Conservation (phyloP, 2,797 vertebrate genomes). For the Bradypus variegatus region DNA sequence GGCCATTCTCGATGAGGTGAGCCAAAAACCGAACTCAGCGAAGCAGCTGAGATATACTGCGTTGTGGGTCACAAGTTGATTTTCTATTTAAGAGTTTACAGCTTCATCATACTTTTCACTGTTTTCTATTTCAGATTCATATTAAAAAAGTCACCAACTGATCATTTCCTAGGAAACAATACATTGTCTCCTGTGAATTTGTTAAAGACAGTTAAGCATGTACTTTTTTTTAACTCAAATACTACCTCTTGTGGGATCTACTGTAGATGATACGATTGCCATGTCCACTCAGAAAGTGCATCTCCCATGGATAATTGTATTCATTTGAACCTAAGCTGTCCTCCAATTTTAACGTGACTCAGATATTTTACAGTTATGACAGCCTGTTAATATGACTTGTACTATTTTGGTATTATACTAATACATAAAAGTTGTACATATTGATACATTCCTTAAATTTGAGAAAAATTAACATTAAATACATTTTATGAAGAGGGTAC, state of each 20-base stretch:
- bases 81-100: not conserved
- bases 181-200: constrained; percentile 47
- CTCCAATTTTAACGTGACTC: constrained; percentile 71
- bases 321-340: constrained; percentile 64
- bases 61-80: not conserved
- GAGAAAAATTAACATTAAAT: constrained; percentile 74
- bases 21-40: constrained; percentile 21
- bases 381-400: constrained; percentile 68
- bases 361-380: constrained; percentile 63
- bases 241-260: constrained; percentile 84
- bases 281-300: constrained; percentile 69
- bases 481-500: constrained; percentile 81
- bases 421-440: constrained; percentile 76
- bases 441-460: constrained; percentile 78
- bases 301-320: constrained; percentile 57
- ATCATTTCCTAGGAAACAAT: constrained; percentile 62
- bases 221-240: constrained; percentile 73
- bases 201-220: constrained; percentile 71
- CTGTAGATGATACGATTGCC: constrained; percentile 78
- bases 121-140: constrained; percentile 87
- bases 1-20: constrained; percentile 97
- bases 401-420: constrained; percentile 76
- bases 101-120: constrained; percentile 42
- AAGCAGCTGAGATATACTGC: not conserved
- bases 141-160: constrained; percentile 93